phyloP scores from a whole-genome alignment of 1,140 invertebrate genomes.

The Acarapis woodi region DNA sequence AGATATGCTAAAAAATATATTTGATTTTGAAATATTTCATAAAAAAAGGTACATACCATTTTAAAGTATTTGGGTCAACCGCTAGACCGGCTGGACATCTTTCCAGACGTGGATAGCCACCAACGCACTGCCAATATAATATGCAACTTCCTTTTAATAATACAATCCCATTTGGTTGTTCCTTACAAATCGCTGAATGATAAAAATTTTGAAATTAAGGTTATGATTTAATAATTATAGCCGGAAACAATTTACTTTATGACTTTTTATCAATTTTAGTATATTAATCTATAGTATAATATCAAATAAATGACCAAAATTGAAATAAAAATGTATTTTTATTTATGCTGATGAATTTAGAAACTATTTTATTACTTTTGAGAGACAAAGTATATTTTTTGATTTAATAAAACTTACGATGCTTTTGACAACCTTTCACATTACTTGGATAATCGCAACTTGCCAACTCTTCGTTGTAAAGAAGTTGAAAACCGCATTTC shows the following conservation, averaged over 20 bases:
- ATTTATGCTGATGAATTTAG: too few relatives aligned
- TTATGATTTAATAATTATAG: neutral
- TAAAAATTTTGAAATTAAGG: conserved; percentile 20
- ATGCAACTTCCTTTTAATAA: conserved; percentile 60
- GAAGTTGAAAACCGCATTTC: too few relatives aligned
- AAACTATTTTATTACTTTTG: too few relatives aligned
- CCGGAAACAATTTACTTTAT: neutral
- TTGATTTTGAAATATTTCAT: too few relatives aligned
- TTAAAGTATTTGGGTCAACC: too few relatives aligned
- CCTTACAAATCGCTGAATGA: conserved; percentile 61
- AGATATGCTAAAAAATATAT: too few relatives aligned
- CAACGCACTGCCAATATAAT: conserved; percentile 66
- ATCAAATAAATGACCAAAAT: neutral
- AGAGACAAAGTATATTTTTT: too few relatives aligned
- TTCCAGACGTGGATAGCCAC: conserved; percentile 62
- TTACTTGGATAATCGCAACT: too few relatives aligned
- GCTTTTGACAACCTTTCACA: too few relatives aligned
- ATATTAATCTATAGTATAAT: neutral
- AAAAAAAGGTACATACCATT: too few relatives aligned
- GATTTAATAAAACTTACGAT: too few relatives aligned
- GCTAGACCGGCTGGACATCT: conserved; percentile 66
- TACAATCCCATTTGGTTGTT: conserved; percentile 36
- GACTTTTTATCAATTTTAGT: neutral
- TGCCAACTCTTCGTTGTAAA: too few relatives aligned
- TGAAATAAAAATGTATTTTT: neutral